Evolutionary conservation across 2,797 vertebrate species (phyloP), one percentile per base, ranked within the genome.

Genomic region (Silurus lanzhouensis): DNA sequence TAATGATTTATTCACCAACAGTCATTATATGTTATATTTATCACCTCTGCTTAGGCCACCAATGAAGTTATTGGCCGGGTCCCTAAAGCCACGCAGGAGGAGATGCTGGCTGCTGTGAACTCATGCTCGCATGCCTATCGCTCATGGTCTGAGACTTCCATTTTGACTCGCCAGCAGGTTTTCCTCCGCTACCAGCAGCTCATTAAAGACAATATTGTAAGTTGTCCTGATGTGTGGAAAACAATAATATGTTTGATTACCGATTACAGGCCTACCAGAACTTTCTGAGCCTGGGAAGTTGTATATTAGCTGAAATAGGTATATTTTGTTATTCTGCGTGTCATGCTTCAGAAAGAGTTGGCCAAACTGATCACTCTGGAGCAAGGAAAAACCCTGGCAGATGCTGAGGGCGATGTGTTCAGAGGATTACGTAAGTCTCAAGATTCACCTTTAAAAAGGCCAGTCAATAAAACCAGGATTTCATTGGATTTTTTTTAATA

Each of bases 191-290:
- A 99, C 91, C 98, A 99, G 89, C 97, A 96, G 87, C 96, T 99
- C 86, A 99, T 99, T 95, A 99, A 99, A 92, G 97, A 98, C 90
- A 99, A 99, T 90, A 96, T 98, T 95, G 98, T 99, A 93, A 96
- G 96, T 93, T 95, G 96, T 92, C 83, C 67, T 46, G 8, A 10
- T 17, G 27, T 44, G 9, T 31, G n/a, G 25, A 74, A 20, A 27
- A 68, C 14, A 78, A 19, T 48, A 77, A 17, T 57, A 15, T 3
- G 1, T 38, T 5, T 3, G 3, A 63, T 75, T 55, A 58, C 55
- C 38, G 57, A 17, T 48, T 25, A 22, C 14, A n/a, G 17, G 17
- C 6, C 46, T 3, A 60, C 27, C 5, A 2, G 46, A 5, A 15
- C 14, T 12, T 67, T 58, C 46, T 20, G 27, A 10, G 8, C 14